A percentile compares a stretch with the other conserved stretches of the same genome.
phyloP scores from a whole-genome alignment of 2,888 invertebrate genomes.

The Drosophila koepferae region DNA sequence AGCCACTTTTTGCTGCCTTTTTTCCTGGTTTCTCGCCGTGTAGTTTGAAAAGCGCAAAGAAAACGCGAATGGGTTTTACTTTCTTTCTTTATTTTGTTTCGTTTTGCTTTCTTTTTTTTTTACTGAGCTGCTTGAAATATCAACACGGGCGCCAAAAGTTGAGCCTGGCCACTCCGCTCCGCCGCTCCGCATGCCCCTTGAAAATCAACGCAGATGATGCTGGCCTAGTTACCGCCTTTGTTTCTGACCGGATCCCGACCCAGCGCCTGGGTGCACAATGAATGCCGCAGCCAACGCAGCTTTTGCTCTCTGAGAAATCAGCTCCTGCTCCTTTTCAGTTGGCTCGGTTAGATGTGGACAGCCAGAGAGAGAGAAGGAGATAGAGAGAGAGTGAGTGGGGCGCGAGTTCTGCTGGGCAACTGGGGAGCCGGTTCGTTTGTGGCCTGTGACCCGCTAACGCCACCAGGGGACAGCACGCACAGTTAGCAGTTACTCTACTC shows the following conservation, averaged over 20 bases:
- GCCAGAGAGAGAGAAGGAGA: background rate
- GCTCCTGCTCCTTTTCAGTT: conserved; percentile 77
- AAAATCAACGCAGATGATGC: conserved; percentile 72
- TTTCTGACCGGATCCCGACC: conserved; percentile 64
- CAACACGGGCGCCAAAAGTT: conserved; percentile 68
- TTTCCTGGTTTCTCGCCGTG: conserved; percentile 14
- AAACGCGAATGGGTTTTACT: conserved; percentile 46
- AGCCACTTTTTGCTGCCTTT: conserved; percentile 1
- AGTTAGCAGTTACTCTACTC: conserved; percentile 45
- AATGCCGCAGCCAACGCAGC: conserved; percentile 59
- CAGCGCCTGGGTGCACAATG: conserved; percentile 57
- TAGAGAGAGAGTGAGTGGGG: background rate
- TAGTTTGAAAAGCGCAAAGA: conserved; percentile 73
- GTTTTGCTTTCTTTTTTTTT: conserved; percentile 20
- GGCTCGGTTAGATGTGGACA: conserved; percentile 34
- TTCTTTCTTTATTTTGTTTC: conserved; percentile 7
- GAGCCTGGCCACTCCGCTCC: background rate
- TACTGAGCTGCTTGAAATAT: conserved; percentile 47
- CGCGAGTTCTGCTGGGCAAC: conserved; percentile 27
- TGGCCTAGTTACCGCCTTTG: conserved; percentile 75
- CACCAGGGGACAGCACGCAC: conserved; percentile 73
- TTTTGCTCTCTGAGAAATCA: conserved; percentile 73
- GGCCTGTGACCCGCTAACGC: conserved; percentile 61
- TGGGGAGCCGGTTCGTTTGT: conserved; percentile 66
- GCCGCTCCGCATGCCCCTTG: background rate